phyloP scores from a whole-genome alignment of 2,113 vertebrate species.

The Hirundichthys speculiger region DNA sequence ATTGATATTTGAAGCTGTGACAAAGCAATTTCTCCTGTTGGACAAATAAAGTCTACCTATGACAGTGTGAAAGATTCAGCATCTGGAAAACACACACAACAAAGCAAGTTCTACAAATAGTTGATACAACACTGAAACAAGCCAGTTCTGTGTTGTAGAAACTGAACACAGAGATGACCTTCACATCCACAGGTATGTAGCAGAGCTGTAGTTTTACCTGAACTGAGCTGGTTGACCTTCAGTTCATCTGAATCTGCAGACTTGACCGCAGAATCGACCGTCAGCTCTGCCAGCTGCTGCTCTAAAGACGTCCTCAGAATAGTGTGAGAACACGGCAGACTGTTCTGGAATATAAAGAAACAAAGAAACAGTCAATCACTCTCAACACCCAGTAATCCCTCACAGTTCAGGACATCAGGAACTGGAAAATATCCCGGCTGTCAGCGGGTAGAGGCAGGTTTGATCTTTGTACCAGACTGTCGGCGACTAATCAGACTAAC shows the following conservation, averaged over 20 bases:
- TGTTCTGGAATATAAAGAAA: constrained; percentile 51
- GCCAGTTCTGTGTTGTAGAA: too few species aligned
- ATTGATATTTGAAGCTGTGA: too few species aligned
- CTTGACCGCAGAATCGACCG: constrained; percentile 70
- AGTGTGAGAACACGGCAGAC: constrained; percentile 50
- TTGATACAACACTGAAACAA: not conserved
- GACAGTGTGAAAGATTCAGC: too few species aligned
- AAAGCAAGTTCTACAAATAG: too few species aligned
- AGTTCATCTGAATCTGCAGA: constrained; percentile 34
- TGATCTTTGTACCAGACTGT: too few species aligned
- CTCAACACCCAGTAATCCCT: not conserved
- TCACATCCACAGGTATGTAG: not conserved
- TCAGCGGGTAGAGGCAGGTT: too few species aligned
- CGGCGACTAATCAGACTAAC: too few species aligned
- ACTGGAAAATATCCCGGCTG: too few species aligned
- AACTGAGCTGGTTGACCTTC: constrained; percentile 60
- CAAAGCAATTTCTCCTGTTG: too few species aligned
- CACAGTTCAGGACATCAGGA: too few species aligned
- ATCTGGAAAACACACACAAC: too few species aligned
- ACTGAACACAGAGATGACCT: not conserved
- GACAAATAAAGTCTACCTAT: too few species aligned
- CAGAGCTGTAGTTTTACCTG: constrained; percentile 70
- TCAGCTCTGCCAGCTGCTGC: constrained; percentile 85
- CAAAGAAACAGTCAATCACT: not conserved
- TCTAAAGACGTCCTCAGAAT: constrained; percentile 82